These are phyloP conservation scores for human (Homo sapiens) DNA, from an alignment of 2,113 vertebrate species.

Conservation along the genomic window DNA sequence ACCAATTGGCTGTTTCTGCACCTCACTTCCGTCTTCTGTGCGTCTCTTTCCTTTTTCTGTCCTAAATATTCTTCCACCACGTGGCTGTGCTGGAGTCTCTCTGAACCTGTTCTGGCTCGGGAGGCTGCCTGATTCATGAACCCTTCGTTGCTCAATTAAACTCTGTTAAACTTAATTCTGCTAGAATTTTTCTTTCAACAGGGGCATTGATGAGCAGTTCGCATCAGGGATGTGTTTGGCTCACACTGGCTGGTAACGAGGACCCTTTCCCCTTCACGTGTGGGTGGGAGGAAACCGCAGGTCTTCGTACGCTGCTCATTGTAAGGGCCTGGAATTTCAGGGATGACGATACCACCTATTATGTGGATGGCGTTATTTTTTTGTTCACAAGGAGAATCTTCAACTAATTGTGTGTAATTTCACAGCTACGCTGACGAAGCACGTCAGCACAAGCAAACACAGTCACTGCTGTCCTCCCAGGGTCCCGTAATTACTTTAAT, in stretches of 20 bases:
- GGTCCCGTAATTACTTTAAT: not conserved
- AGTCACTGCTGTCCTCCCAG: accelerated
- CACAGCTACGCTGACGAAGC: not conserved
- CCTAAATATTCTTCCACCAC: no score
- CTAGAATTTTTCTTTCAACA: no score
- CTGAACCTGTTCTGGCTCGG: no score
- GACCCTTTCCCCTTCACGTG: not conserved
- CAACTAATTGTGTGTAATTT: not conserved
- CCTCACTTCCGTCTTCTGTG: no score
- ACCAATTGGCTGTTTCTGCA: no score
- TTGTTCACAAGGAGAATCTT: constrained; percentile 40
- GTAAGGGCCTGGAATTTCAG: not conserved
- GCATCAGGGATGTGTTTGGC: not conserved
- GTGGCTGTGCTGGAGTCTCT: no score
- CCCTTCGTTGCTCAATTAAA: no score
- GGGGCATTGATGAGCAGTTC: not conserved
- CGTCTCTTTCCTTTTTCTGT: no score
- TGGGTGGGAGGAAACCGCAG: not conserved
- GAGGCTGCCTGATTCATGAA: no score
- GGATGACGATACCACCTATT: not conserved
- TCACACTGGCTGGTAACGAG: accelerated
- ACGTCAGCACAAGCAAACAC: not conserved
- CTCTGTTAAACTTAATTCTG: no score
- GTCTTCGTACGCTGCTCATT: not conserved
- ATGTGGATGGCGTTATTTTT: not conserved